Conservation (phyloP, 2,113 vertebrate species). For the Sphyrna mokarran region DNA sequence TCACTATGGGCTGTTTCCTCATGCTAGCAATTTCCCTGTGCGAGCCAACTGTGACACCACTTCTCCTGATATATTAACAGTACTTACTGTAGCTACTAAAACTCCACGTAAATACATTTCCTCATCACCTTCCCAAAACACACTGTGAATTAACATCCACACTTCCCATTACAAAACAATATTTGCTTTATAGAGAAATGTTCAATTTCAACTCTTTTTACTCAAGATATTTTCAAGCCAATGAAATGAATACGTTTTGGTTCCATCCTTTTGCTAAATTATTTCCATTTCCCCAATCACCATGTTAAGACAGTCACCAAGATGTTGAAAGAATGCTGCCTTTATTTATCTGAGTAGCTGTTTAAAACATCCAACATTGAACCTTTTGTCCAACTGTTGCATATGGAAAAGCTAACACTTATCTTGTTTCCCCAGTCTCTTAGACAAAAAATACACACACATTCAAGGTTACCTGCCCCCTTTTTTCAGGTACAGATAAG, state of each 20-base stretch:
- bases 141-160: not conserved
- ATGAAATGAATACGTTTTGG: not conserved
- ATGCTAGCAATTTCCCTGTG: no score
- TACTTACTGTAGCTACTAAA: no score
- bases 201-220: not conserved
- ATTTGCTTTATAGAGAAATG: not conserved
- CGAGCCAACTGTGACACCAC: no score
- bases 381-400: conserved; percentile 25
- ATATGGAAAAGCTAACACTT: not conserved
- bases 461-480: not conserved
- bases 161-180: not conserved
- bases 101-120: not conserved
- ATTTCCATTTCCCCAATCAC: not conserved
- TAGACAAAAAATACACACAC: not conserved
- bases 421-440: not conserved
- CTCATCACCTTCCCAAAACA: not conserved
- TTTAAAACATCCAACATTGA: not conserved
- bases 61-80: no score
- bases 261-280: not conserved
- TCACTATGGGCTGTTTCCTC: no score
- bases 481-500: not conserved
- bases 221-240: not conserved
- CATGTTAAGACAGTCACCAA: not conserved
- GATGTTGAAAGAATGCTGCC: not conserved
- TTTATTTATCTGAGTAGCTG: not conserved